Evolutionary conservation across 2,113 vertebrate species (phyloP).

Genomic region (Speoplatyrhinus poulsoni): DNA sequence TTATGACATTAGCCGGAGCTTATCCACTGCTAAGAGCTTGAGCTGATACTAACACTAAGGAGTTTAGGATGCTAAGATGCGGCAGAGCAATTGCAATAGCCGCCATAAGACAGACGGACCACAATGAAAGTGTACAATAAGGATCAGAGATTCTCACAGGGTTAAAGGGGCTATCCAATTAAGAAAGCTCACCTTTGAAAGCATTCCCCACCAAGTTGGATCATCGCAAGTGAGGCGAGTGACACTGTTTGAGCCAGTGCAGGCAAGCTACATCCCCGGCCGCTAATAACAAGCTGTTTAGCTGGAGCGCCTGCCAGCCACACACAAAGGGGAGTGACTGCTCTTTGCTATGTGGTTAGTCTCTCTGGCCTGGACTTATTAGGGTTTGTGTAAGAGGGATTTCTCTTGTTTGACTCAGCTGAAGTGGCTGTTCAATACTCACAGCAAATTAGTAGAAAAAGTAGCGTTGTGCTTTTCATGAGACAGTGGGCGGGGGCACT

Average conservation of each 20-base stretch:
- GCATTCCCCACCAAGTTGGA: slow-evolving; percentile 44
- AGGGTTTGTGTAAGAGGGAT: slow-evolving; percentile 65
- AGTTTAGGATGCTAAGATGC: slow-evolving; percentile 77
- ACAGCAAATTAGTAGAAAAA: slow-evolving; percentile 74
- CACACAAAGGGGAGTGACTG: slow-evolving; percentile 55
- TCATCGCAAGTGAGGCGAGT: slow-evolving; percentile 39
- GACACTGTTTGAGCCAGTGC: slow-evolving; percentile 48
- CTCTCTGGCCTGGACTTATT: slow-evolving; percentile 58
- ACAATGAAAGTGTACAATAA: slow-evolving; percentile 75
- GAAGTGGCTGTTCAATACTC: slow-evolving; percentile 77
- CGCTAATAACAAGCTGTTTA: slow-evolving; percentile 65
- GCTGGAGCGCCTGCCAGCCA: slow-evolving; percentile 56
- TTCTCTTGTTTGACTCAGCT: slow-evolving; percentile 72
- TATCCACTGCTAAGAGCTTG: slow-evolving; percentile 77
- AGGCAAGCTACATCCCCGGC: slow-evolving; percentile 43
- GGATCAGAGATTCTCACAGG: slow-evolving; percentile 67
- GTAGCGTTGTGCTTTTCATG: slow-evolving; percentile 66
- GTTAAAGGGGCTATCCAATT: slow-evolving; percentile 74
- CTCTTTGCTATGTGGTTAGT: slow-evolving; percentile 58
- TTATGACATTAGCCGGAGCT: slow-evolving; percentile 78
- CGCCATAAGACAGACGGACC: slow-evolving; percentile 72
- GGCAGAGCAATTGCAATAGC: slow-evolving; percentile 65
- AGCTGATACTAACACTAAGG: slow-evolving; percentile 78
- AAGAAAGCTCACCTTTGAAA: slow-evolving; percentile 61
- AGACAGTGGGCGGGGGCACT: slow-evolving; percentile 37